These are phyloP conservation scores for Prorops nasuta DNA, from an alignment of 1,140 invertebrate genomes.

Conservation along the genomic window DNA sequence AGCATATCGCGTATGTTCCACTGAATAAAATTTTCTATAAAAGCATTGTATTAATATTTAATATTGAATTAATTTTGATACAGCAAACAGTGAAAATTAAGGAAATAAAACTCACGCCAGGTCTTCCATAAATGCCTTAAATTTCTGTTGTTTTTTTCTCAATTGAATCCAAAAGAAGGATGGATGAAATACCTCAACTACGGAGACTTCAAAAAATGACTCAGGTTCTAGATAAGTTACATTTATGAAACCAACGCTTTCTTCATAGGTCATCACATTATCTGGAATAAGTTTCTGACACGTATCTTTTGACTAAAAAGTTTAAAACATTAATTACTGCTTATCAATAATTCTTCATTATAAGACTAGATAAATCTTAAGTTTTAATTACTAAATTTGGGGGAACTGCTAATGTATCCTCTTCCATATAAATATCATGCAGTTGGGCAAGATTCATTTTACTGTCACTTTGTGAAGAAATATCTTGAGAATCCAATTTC, in stretches of 20 bases:
- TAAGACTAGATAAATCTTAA: conserved; percentile 1
- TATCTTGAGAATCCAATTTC: conserved; percentile 1
- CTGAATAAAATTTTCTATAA: conserved; percentile 40
- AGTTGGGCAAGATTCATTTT: conserved; percentile 6
- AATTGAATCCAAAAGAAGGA: conserved; percentile 49
- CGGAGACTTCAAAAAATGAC: conserved; percentile 22
- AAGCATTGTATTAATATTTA: conserved; percentile 1
- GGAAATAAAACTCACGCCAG: conserved; percentile 32
- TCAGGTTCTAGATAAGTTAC: conserved; percentile 22
- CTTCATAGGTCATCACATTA: conserved; percentile 30
- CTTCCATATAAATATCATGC: conserved; percentile 12
- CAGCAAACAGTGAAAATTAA: conserved; percentile 5
- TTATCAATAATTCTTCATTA: conserved; percentile 4
- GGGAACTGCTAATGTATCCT: conserved; percentile 28
- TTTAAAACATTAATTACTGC: conserved; percentile 6
- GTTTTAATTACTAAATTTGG: conserved; percentile 26
- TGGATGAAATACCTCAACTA: conserved; percentile 43
- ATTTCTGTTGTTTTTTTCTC: conserved; percentile 17
- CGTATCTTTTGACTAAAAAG: conserved; percentile 25
- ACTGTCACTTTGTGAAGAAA: background rate
- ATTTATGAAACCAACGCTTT: conserved; percentile 34
- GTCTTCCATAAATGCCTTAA: conserved; percentile 34
- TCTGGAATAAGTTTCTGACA: conserved; percentile 26
- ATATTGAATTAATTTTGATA: background rate
- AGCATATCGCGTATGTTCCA: conserved; percentile 17